Percentiles rank a stretch among this genome's conserved stretches.
phyloP scores from a whole-genome alignment of 2,888 invertebrate species.

The Fissipunctia ypsillon region DNA sequence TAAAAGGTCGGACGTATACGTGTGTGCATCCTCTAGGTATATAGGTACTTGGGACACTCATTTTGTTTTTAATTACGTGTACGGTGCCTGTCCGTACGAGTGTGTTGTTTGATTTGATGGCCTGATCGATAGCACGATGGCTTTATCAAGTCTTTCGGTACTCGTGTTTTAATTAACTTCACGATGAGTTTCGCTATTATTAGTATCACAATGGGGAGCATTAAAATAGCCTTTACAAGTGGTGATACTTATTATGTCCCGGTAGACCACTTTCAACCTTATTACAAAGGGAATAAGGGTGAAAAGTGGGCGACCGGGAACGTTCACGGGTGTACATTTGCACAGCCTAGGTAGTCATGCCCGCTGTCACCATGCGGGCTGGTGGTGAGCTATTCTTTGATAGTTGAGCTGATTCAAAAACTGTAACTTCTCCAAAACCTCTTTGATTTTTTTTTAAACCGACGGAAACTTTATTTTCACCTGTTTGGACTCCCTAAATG shows the following conservation, averaged over 20 bases:
- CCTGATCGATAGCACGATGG: slow-evolving; percentile 31
- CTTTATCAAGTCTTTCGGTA: slow-evolving; percentile 22
- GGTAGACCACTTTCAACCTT: too few species aligned
- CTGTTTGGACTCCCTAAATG: too few species aligned
- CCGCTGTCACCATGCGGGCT: too few species aligned
- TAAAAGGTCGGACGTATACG: slow-evolving; percentile 68
- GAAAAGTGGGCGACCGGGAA: too few species aligned
- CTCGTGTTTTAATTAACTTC: slow-evolving; percentile 41
- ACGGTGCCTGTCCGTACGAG: slow-evolving; percentile 15
- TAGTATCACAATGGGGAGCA: not conserved
- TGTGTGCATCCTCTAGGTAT: slow-evolving; percentile 12
- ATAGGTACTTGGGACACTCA: slow-evolving; percentile 30
- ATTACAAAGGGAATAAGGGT: too few species aligned
- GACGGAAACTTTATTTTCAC: too few species aligned
- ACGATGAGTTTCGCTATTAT: slow-evolving; percentile 10
- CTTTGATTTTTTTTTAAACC: too few species aligned
- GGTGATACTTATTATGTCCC: not conserved
- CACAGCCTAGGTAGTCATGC: not conserved
- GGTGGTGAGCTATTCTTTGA: too few species aligned
- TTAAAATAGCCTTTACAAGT: not conserved
- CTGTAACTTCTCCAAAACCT: too few species aligned
- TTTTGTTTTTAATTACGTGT: slow-evolving; percentile 66
- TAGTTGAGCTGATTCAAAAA: too few species aligned
- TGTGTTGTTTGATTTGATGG: slow-evolving; percentile 23
- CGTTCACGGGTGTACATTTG: too few species aligned